Percentiles rank a stretch among this genome's conserved stretches.
Conservation (phyloP, 2,797 vertebrate genomes). For the Silurus aristotelis region DNA sequence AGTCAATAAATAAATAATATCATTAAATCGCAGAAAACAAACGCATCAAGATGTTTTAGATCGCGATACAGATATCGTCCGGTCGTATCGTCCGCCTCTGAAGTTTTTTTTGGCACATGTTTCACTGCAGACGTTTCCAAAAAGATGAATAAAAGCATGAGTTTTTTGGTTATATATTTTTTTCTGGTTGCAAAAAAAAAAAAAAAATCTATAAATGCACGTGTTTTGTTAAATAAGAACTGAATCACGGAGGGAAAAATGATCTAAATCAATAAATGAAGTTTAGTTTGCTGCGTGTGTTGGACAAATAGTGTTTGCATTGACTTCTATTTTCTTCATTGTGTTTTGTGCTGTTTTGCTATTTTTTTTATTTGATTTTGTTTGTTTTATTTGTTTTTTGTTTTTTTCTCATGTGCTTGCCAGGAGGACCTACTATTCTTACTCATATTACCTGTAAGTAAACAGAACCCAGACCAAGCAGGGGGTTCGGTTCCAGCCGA, state of each 20-base stretch:
- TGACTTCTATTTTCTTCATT: constrained; percentile 94
- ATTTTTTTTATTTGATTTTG: neutral
- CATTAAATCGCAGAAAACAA: neutral
- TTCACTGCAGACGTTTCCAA: neutral
- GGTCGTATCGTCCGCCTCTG: neutral
- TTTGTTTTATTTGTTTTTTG: neutral
- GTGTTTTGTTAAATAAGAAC: constrained; percentile 52
- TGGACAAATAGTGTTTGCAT: constrained; percentile 85
- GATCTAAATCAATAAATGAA: constrained; percentile 23
- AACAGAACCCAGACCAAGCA: constrained; percentile 64
- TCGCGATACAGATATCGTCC: neutral
- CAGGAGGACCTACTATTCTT: constrained; percentile 99
- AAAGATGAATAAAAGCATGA: neutral
- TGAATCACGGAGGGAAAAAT: constrained; percentile 71
- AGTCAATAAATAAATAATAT: neutral
- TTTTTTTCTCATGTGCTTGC: constrained; percentile 96
- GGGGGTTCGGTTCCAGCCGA: constrained; percentile 5
- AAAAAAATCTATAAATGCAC: neutral
- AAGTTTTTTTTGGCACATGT: neutral
- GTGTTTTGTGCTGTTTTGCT: constrained; percentile 78
- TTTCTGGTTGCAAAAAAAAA: constrained; percentile 20
- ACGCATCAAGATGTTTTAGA: too few relatives aligned
- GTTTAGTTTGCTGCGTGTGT: constrained; percentile 88
- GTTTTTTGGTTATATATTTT: constrained; percentile 38
- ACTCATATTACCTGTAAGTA: constrained; percentile 99